Evolutionary conservation across 2,888 invertebrate species (phyloP).

Genomic region (Acleris literana): DNA sequence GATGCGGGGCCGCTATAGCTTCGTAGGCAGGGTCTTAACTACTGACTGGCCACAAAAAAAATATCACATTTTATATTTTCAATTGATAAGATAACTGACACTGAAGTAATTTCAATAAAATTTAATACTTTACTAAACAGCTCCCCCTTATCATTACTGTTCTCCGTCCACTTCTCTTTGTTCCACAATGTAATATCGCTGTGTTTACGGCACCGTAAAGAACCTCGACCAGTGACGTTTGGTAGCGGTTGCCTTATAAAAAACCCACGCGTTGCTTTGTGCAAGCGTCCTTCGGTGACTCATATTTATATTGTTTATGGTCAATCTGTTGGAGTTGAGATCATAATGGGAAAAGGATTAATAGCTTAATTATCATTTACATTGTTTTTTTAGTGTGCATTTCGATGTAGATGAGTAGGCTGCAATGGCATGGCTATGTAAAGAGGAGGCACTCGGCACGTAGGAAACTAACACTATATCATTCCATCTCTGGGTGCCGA

Average conservation of each 20-base stretch:
- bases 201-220: constrained; percentile 26
- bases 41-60: no score
- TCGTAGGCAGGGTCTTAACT: no score
- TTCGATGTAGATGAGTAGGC: neutral
- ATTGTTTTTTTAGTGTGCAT: neutral
- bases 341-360: neutral
- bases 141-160: constrained; percentile 3
- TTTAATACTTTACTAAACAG: no score
- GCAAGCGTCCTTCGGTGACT: constrained; percentile 3
- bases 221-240: constrained; percentile 22
- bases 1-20: no score
- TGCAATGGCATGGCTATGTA: no score
- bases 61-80: no score
- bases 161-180: constrained; percentile 13
- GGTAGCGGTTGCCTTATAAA: constrained; percentile 27
- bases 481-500: no score
- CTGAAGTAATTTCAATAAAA: no score
- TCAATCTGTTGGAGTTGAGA: neutral
- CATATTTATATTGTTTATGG: constrained; percentile 6
- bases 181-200: constrained; percentile 18
- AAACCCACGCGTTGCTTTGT: constrained; percentile 28
- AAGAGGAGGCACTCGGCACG: no score
- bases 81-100: no score
- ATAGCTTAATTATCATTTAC: neutral
- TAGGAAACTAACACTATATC: no score